Percentiles rank a stretch among this genome's conserved stretches.
These are phyloP conservation scores for Lasioglossum morio DNA, from an alignment of 2,888 invertebrate genomes.

Conservation along the genomic window DNA sequence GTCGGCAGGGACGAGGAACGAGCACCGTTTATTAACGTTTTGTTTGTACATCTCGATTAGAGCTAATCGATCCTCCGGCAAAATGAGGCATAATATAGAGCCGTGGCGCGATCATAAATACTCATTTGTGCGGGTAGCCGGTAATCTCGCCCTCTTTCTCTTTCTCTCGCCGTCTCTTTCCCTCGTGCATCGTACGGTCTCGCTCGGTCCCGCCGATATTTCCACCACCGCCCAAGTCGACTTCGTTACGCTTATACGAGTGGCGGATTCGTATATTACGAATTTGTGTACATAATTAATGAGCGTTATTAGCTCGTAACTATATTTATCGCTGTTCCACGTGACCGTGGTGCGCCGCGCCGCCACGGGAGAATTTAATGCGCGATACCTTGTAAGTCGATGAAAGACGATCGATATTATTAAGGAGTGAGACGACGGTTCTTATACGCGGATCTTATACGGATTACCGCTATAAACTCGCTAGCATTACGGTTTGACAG, in stretches of 20 bases:
- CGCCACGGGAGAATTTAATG: slow-evolving; percentile 26
- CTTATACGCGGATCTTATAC: not conserved
- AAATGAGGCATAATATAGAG: slow-evolving; percentile 79
- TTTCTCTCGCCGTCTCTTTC: not conserved
- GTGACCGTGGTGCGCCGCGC: not conserved
- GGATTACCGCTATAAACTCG: slow-evolving; percentile 18
- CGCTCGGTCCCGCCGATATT: slow-evolving; percentile 55
- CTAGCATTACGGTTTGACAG: not conserved
- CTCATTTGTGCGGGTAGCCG: slow-evolving; percentile 77
- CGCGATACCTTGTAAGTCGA: slow-evolving; percentile 43
- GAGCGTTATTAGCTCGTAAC: slow-evolving; percentile 55
- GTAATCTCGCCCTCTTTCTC: slow-evolving; percentile 8
- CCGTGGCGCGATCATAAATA: slow-evolving; percentile 79
- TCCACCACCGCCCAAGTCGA: slow-evolving; percentile 76
- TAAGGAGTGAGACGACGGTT: slow-evolving; percentile 5
- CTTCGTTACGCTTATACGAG: slow-evolving; percentile 70
- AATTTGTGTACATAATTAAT: slow-evolving; percentile 66
- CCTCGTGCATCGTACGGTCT: not conserved
- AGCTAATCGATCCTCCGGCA: slow-evolving; percentile 76
- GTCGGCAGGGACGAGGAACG: slow-evolving; percentile 35
- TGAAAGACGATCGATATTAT: slow-evolving; percentile 25
- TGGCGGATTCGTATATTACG: slow-evolving; percentile 46
- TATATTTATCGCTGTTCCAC: slow-evolving; percentile 57
- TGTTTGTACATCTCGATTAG: slow-evolving; percentile 77
- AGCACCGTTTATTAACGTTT: slow-evolving; percentile 71